These are phyloP conservation scores for Platichthys flesus DNA, from an alignment of 2,113 vertebrate species.

Conservation along the genomic window DNA sequence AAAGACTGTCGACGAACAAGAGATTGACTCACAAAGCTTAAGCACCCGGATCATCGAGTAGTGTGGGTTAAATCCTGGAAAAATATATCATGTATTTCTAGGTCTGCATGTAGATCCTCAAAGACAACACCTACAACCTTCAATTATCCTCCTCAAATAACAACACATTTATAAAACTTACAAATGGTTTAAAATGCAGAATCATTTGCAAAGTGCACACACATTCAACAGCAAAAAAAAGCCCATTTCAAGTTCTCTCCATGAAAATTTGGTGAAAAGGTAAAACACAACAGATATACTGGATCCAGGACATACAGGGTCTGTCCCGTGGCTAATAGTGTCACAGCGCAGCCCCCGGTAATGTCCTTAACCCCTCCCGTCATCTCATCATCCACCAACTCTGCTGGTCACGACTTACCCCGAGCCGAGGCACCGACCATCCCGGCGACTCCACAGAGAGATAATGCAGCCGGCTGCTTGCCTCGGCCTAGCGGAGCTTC, in stretches of 20 bases:
- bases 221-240: no score
- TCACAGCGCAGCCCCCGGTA: slow-evolving; percentile 2
- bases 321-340: background rate
- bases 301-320: background rate
- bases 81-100: no score
- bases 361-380: slow-evolving; percentile 38
- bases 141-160: no score
- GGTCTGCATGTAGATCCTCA: no score
- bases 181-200: no score
- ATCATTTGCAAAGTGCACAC: no score
- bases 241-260: no score
- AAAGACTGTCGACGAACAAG: background rate
- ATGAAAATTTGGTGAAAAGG: no score
- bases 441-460: slow-evolving; percentile 13
- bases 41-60: background rate
- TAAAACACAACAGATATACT: background rate
- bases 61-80: no score
- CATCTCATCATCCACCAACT: slow-evolving; percentile 48
- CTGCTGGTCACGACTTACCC: slow-evolving; percentile 29
- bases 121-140: no score
- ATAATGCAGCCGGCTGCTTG: slow-evolving; percentile 24
- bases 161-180: no score
- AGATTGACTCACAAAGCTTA: background rate
- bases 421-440: background rate
- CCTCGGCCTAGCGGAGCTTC: slow-evolving; percentile 32